Conservation (phyloP, 2,797 vertebrate genomes). For the Jordanella pulchra region DNA sequence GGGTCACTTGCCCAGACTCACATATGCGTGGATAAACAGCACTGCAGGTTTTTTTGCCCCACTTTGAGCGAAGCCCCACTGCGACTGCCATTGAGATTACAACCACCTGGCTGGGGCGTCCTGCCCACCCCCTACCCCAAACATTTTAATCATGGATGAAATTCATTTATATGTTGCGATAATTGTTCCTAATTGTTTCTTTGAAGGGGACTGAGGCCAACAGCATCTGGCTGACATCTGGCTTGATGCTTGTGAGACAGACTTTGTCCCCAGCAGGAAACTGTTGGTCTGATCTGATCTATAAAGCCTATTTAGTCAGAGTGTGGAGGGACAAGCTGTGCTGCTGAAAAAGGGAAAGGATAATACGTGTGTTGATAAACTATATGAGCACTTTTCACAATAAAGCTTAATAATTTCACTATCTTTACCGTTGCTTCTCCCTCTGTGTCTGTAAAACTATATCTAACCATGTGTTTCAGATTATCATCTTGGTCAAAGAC, state of each 20-base stretch:
- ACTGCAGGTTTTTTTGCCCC: slow-evolving; percentile 55
- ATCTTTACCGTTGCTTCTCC: slow-evolving; percentile 31
- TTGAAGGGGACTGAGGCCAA: slow-evolving; percentile 74
- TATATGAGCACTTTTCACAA: slow-evolving; percentile 45
- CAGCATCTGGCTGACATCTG: slow-evolving; percentile 82
- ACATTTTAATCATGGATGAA: slow-evolving; percentile 81
- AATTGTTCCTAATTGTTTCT: slow-evolving; percentile 85
- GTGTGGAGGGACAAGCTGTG: slow-evolving; percentile 12
- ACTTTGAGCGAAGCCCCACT: slow-evolving; percentile 61
- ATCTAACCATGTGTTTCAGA: background rate
- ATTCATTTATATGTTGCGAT: slow-evolving; percentile 84
- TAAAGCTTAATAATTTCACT: slow-evolving; percentile 28
- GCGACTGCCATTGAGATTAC: slow-evolving; percentile 73
- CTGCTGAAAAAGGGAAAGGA: slow-evolving; percentile 42
- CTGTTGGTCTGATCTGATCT: slow-evolving; percentile 44
- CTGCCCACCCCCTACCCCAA: slow-evolving; percentile 55
- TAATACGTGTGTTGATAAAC: background rate
- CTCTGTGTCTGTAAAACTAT: background rate
- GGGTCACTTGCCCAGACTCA: slow-evolving; percentile 73
- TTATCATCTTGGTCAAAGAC: background rate
- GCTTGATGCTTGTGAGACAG: slow-evolving; percentile 45
- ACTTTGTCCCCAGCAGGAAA: slow-evolving; percentile 73
- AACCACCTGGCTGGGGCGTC: slow-evolving; percentile 78
- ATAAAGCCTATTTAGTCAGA: slow-evolving; percentile 52
- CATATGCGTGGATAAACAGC: slow-evolving; percentile 80